Percentiles rank a stretch among this genome's conserved stretches.
Conservation (phyloP, 2,888 invertebrate species). For the Phania funesta region DNA sequence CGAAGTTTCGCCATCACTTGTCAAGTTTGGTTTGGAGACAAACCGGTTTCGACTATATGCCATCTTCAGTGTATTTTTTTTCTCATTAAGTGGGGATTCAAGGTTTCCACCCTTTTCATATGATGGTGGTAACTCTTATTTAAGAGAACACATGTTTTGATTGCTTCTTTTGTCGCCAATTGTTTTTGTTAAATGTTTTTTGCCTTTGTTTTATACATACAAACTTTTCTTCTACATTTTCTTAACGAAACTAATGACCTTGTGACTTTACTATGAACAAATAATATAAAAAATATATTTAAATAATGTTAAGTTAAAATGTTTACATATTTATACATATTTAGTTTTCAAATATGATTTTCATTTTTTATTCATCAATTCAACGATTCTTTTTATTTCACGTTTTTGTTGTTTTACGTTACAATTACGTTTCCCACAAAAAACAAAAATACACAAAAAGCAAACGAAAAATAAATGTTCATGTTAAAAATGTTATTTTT, state of each 20-base stretch:
- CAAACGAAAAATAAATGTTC: not conserved
- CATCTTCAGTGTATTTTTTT: no score
- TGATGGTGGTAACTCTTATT: no score
- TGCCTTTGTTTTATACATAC: no score
- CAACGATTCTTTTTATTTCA: slow-evolving; percentile 37
- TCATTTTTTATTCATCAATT: slow-evolving; percentile 42
- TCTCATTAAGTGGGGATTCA: no score
- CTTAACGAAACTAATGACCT: slow-evolving; percentile 52
- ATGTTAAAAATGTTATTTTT: not conserved
- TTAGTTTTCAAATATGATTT: not conserved
- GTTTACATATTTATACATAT: not conserved
- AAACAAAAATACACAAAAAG: not conserved
- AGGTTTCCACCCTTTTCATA: no score
- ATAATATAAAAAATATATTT: not conserved
- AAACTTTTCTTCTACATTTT: slow-evolving; percentile 7
- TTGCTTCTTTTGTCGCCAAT: not conserved
- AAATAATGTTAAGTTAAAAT: not conserved
- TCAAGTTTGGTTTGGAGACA: no score
- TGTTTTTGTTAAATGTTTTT: not conserved
- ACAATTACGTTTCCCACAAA: slow-evolving; percentile 25
- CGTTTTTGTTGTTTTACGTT: slow-evolving; percentile 20
- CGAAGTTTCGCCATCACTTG: no score
- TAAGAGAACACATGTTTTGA: no score
- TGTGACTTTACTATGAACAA: slow-evolving; percentile 49
- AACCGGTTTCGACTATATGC: no score